These are phyloP conservation scores for Hipposideros armiger DNA, from an alignment of 2,113 vertebrate genomes.

Conservation along the genomic window DNA sequence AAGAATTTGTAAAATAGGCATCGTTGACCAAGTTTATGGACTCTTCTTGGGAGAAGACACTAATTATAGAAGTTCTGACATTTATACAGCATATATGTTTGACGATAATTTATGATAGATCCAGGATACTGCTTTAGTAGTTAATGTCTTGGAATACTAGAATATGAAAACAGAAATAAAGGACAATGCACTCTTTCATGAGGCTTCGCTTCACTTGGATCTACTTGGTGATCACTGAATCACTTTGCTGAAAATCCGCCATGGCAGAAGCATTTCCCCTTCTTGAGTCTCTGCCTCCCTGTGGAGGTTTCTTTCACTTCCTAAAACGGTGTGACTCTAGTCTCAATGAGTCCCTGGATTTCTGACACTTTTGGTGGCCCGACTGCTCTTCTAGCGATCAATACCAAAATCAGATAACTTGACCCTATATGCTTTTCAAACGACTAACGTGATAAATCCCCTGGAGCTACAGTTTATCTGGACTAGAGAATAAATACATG, in stretches of 20 bases:
- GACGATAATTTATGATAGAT: neutral
- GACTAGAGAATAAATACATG: neutral
- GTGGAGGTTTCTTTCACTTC: neutral
- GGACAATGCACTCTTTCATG: neutral
- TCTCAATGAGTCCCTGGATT: neutral
- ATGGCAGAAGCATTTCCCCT: rapidly evolving
- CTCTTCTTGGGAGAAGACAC: neutral
- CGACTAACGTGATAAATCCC: neutral
- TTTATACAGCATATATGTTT: neutral
- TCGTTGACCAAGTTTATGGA: neutral
- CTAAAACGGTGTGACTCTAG: neutral
- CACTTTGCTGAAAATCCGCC: neutral
- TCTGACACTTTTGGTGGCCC: neutral
- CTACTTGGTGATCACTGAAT: neutral
- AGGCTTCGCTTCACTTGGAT: neutral
- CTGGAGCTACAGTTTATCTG: neutral
- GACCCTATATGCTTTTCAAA: neutral
- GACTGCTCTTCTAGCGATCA: neutral
- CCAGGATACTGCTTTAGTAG: neutral
- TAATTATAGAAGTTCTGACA: neutral
- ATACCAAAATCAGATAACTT: neutral
- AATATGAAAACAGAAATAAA: neutral
- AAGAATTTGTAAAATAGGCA: neutral
- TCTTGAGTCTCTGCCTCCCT: too few species aligned
- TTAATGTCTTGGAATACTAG: neutral